Percentiles rank a stretch among this genome's conserved stretches.
Conservation (phyloP, 2,888 invertebrate species). For the Tiliacea aurago region DNA sequence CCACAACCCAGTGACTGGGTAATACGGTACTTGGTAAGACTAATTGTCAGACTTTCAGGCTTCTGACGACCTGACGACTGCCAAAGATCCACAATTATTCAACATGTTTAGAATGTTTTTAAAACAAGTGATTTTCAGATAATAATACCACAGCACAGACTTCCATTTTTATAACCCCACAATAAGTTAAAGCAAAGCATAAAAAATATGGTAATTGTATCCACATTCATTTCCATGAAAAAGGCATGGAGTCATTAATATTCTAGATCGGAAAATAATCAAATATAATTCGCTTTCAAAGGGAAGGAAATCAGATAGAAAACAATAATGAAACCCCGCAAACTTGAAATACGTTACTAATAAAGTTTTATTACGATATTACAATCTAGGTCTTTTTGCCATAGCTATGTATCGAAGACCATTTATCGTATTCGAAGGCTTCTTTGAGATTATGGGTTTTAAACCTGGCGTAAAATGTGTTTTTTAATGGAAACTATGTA, state of each 20-base stretch:
- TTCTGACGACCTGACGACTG: too few relatives aligned
- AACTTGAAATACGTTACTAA: conserved; percentile 14
- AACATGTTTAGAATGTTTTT: background rate
- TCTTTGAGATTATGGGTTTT: too few relatives aligned
- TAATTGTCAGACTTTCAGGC: too few relatives aligned
- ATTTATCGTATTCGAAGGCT: too few relatives aligned
- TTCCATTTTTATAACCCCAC: conserved; percentile 20
- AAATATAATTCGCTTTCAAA: conserved; percentile 45
- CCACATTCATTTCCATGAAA: conserved; percentile 49
- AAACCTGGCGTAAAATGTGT: too few relatives aligned
- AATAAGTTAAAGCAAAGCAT: conserved; percentile 28
- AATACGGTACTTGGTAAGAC: too few relatives aligned
- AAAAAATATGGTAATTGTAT: conserved; percentile 49
- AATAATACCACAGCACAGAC: background rate
- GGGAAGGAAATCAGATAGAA: conserved; percentile 34
- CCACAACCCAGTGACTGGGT: too few relatives aligned
- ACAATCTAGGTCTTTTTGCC: background rate
- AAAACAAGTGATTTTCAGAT: background rate
- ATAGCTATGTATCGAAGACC: background rate
- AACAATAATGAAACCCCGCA: background rate
- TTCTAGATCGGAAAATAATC: conserved; percentile 53
- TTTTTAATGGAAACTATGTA: too few relatives aligned
- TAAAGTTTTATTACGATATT: conserved; percentile 9
- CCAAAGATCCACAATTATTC: background rate
- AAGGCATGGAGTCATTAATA: conserved; percentile 35